Conservation (phyloP, 2,888 invertebrate genomes). For the Pterobdella sp. region DNA sequence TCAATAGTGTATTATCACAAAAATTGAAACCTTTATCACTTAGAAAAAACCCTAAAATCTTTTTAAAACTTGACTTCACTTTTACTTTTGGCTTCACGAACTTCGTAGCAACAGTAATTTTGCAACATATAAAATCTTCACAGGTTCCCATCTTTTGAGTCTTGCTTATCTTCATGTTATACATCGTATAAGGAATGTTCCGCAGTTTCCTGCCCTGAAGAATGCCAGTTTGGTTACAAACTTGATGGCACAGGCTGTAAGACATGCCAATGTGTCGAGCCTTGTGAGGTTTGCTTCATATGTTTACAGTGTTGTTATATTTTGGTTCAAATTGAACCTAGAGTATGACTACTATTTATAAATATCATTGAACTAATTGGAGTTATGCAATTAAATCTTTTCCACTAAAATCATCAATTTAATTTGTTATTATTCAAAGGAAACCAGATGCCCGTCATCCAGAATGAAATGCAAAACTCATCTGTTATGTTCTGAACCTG, state of each 20-base stretch:
- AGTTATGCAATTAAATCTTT: too few relatives aligned
- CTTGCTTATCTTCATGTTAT: conserved; percentile 13
- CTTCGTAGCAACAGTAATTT: not conserved
- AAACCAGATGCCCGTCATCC: not conserved
- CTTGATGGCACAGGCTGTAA: conserved; percentile 21
- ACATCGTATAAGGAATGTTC: not conserved
- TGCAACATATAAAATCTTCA: not conserved
- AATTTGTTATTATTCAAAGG: not conserved
- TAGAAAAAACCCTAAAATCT: not conserved
- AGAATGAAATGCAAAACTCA: conserved; percentile 3
- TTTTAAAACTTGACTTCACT: not conserved
- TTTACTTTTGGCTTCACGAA: not conserved
- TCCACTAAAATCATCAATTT: not conserved
- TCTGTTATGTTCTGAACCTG: not conserved
- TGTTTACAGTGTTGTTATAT: not conserved
- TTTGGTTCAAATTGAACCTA: not conserved
- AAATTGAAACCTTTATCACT: not conserved
- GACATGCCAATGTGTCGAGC: conserved; percentile 27
- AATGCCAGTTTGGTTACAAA: conserved; percentile 25
- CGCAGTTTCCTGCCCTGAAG: not conserved
- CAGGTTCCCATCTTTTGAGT: conserved; percentile 16
- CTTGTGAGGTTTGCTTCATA: conserved; percentile 27
- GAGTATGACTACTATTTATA: not conserved
- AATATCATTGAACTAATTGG: not conserved
- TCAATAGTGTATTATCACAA: not conserved